Evolutionary conservation across 2,888 invertebrate species (phyloP).

Genomic region (Netelia inedita): DNA sequence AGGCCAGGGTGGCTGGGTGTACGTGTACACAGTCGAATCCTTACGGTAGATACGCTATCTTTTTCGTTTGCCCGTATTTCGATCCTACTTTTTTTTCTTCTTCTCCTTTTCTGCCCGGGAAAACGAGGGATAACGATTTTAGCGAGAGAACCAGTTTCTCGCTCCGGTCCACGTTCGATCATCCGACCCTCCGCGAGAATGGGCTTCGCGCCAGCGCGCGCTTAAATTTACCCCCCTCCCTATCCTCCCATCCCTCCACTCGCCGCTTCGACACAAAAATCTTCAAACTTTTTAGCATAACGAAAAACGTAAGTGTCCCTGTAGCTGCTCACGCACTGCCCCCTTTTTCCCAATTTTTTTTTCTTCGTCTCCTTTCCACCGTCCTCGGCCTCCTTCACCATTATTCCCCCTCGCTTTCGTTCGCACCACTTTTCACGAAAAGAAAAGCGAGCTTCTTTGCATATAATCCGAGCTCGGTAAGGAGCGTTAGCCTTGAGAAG

Average conservation of each 20-base stretch:
- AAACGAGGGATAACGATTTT: slow-evolving; percentile 35
- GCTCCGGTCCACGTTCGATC: slow-evolving; percentile 33
- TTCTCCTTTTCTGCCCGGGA: slow-evolving; percentile 7
- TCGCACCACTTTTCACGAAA: neutral
- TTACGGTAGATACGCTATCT: slow-evolving; percentile 5
- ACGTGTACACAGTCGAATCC: neutral
- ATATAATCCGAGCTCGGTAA: neutral
- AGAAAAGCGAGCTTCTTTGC: neutral
- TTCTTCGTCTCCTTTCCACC: neutral
- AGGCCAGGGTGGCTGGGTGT: neutral
- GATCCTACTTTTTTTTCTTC: neutral
- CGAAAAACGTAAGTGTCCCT: slow-evolving; percentile 9
- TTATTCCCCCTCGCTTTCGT: neutral
- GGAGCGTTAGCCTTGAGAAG: slow-evolving; percentile 1
- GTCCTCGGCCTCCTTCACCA: neutral
- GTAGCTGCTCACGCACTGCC: neutral
- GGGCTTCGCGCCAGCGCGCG: slow-evolving; percentile 27
- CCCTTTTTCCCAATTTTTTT: neutral
- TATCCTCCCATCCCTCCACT: neutral
- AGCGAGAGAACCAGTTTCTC: slow-evolving; percentile 6
- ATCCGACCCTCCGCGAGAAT: slow-evolving; percentile 32
- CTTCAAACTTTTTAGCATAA: slow-evolving; percentile 45
- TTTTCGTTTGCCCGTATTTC: neutral
- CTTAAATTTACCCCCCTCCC: slow-evolving; percentile 35
- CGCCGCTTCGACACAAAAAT: neutral